A percentile compares a stretch with the other conserved stretches of the same genome.
Conservation (phyloP, 2,888 invertebrate species). For the Colletes collaris region DNA sequence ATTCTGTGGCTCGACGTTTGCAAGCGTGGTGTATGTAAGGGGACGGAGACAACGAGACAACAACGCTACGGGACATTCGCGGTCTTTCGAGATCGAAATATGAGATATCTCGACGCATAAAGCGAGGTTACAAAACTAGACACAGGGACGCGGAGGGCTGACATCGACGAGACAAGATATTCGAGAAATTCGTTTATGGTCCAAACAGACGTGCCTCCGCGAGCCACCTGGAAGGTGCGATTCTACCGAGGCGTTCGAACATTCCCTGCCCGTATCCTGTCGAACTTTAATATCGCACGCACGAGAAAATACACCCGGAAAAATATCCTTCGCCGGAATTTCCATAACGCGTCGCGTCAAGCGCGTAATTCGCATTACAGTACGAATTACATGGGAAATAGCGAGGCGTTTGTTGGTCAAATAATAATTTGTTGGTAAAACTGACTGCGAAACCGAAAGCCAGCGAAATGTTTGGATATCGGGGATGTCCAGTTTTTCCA, state of each 20-base stretch:
- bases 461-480: too few species aligned
- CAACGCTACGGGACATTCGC: constrained; percentile 71
- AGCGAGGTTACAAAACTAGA: constrained; percentile 59
- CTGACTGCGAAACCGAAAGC: too few species aligned
- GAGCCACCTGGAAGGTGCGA: constrained; percentile 31
- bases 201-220: constrained; percentile 50
- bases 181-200: constrained; percentile 61
- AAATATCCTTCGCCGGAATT: constrained; percentile 23
- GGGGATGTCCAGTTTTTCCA: too few species aligned
- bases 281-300: constrained; percentile 44
- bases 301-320: not conserved
- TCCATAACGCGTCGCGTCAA: not conserved
- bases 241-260: constrained; percentile 15
- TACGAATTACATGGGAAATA: not conserved
- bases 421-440: too few species aligned
- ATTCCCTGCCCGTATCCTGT: constrained; percentile 11
- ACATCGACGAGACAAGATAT: constrained; percentile 50
- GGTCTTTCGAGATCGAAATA: constrained; percentile 68
- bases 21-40: constrained; percentile 25
- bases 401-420: too few species aligned
- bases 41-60: constrained; percentile 43
- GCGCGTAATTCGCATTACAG: not conserved
- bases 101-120: constrained; percentile 61
- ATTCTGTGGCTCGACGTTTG: constrained; percentile 46
- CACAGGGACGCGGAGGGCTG: constrained; percentile 44